Conservation (phyloP, 2,888 invertebrate species). For the Heterodera filipjevi region DNA sequence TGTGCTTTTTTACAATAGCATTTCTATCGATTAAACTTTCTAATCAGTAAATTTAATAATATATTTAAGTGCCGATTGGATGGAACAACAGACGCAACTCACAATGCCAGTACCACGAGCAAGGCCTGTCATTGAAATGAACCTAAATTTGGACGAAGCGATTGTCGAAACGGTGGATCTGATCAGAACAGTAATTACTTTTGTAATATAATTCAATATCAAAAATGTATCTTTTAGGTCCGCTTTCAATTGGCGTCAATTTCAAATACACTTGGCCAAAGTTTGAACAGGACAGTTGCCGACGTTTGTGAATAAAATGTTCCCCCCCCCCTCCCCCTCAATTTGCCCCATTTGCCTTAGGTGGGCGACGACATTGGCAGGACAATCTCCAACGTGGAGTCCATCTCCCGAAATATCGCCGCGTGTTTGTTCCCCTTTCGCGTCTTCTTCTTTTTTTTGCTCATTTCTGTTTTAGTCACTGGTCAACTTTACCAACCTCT, state of each 20-base stretch:
- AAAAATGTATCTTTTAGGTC: not conserved
- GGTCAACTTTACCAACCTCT: slow-evolving; percentile 26
- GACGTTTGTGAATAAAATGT: slow-evolving; percentile 7
- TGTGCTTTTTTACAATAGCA: no score
- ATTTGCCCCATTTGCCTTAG: slow-evolving; percentile 2
- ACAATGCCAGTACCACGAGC: slow-evolving; percentile 3
- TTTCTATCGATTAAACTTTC: no score
- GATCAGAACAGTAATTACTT: slow-evolving; percentile 10
- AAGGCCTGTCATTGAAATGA: slow-evolving; percentile 23
- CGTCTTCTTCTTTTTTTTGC: not conserved
- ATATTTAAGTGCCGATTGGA: no score
- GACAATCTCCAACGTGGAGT: slow-evolving; percentile 23
- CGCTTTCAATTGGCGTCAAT: slow-evolving; percentile 19
- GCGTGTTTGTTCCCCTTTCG: not conserved
- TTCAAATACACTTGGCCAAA: slow-evolving; percentile 8
- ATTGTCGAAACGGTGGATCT: slow-evolving; percentile 27
- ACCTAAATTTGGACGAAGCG: slow-evolving; percentile 26
- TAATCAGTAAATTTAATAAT: no score
- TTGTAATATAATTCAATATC: not conserved
- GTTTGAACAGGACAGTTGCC: slow-evolving; percentile 20
- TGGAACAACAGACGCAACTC: not conserved
- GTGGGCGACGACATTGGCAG: slow-evolving; percentile 27
- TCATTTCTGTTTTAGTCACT: not conserved
- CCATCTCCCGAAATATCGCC: slow-evolving; percentile 19
- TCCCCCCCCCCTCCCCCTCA: no score